A percentile compares a stretch with the other conserved stretches of the same genome.
Evolutionary conservation across 2,113 vertebrate genomes (phyloP).

Genomic region (Ailuropoda melanoleuca): DNA sequence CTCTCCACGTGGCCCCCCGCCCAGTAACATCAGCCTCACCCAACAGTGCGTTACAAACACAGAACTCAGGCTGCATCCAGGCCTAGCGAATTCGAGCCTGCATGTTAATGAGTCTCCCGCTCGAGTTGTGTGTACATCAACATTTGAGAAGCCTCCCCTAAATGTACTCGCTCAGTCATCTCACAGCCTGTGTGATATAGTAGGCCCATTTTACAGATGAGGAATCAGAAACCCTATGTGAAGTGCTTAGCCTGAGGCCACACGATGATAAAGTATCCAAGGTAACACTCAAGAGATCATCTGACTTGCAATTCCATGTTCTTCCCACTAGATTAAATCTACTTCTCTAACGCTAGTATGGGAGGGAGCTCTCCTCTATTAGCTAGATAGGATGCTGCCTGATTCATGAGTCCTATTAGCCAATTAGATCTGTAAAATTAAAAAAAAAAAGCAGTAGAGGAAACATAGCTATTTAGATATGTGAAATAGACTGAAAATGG

Average conservation of each 20-base stretch:
- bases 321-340: background rate
- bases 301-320: background rate
- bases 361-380: background rate
- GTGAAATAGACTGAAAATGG: background rate
- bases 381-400: background rate
- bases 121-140: background rate
- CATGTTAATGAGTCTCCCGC: background rate
- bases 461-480: background rate
- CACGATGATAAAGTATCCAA: background rate
- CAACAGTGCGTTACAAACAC: background rate
- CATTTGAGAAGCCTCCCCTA: background rate
- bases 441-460: background rate
- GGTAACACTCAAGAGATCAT: background rate
- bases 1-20: background rate
- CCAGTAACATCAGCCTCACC: background rate
- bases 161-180: background rate
- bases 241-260: background rate
- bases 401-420: background rate
- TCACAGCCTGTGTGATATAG: background rate
- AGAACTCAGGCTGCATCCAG: background rate
- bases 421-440: background rate
- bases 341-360: background rate
- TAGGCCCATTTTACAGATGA: background rate
- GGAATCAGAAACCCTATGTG: background rate
- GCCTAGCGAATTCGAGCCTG: background rate